phyloP scores from a whole-genome alignment of 1,140 invertebrate genomes.

The Zaprionus taronus region DNA sequence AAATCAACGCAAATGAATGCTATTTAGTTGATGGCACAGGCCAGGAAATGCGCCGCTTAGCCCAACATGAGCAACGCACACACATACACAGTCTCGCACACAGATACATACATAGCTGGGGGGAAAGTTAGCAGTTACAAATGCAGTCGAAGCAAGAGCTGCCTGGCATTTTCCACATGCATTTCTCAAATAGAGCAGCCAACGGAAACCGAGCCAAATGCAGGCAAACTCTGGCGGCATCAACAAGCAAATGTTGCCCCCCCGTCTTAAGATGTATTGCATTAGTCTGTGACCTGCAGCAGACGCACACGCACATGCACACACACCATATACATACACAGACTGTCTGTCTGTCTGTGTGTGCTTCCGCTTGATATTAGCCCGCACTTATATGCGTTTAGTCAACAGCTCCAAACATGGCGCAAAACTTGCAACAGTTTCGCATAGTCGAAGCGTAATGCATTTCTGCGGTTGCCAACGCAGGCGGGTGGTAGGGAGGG shows the following conservation, averaged over 20 bases:
- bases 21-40: conserved; percentile 79
- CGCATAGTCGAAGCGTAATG: conserved; percentile 54
- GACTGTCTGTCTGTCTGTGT: conserved; percentile 28
- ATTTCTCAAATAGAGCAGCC: conserved; percentile 74
- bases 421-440: conserved; percentile 50
- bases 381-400: conserved; percentile 70
- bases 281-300: conserved; percentile 49
- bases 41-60: conserved; percentile 81
- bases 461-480: conserved; percentile 70
- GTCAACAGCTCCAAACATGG: conserved; percentile 61
- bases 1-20: conserved; percentile 84
- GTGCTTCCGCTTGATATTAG: conserved; percentile 79
- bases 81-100: conserved; percentile 36
- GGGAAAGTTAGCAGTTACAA: conserved; percentile 62
- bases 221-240: conserved; percentile 59
- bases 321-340: conserved; percentile 7
- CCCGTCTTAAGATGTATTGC: conserved; percentile 71
- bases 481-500: background rate
- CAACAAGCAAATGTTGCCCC: conserved; percentile 51
- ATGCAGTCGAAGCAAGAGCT: conserved; percentile 53
- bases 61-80: conserved; percentile 50
- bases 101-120: conserved; percentile 6
- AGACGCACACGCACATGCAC: background rate
- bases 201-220: conserved; percentile 74
- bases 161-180: conserved; percentile 77